phyloP scores from a whole-genome alignment of 1,140 invertebrate species.

The Heliconius nattereri region DNA sequence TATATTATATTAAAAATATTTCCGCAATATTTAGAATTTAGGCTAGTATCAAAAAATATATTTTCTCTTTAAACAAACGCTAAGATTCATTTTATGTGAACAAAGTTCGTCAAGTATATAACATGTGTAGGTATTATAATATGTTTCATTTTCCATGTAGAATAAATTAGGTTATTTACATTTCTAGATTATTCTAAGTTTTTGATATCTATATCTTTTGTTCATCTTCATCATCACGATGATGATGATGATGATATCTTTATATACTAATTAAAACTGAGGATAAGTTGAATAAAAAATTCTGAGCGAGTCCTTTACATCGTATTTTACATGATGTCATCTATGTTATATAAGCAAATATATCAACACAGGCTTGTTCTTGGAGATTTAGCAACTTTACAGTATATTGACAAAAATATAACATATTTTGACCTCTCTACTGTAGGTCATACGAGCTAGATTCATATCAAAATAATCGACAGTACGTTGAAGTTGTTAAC shows the following conservation, averaged over 20 bases:
- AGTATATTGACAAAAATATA: neutral
- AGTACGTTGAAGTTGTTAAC: neutral
- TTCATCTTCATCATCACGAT: too few relatives aligned
- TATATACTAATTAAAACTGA: neutral
- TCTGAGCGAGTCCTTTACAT: neutral
- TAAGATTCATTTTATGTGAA: too few relatives aligned
- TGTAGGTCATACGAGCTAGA: neutral
- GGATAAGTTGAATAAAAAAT: neutral
- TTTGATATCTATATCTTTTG: neutral
- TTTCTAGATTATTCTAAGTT: neutral
- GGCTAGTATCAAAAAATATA: too few relatives aligned
- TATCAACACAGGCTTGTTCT: slow-evolving; percentile 17
- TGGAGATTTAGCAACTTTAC: neutral
- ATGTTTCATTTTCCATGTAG: too few relatives aligned
- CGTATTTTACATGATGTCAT: slow-evolving; percentile 41
- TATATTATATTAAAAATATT: too few relatives aligned
- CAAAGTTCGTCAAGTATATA: too few relatives aligned
- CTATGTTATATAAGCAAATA: slow-evolving; percentile 40
- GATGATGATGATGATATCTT: too few relatives aligned
- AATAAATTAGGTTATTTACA: neutral
- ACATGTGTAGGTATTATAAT: too few relatives aligned
- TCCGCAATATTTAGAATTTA: too few relatives aligned
- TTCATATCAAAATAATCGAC: neutral
- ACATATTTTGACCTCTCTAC: neutral
- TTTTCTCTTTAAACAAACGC: too few relatives aligned